Percentiles rank a stretch among this genome's conserved stretches.
Conservation (phyloP, 1,140 invertebrate genomes). For the Fopius arisanus region DNA sequence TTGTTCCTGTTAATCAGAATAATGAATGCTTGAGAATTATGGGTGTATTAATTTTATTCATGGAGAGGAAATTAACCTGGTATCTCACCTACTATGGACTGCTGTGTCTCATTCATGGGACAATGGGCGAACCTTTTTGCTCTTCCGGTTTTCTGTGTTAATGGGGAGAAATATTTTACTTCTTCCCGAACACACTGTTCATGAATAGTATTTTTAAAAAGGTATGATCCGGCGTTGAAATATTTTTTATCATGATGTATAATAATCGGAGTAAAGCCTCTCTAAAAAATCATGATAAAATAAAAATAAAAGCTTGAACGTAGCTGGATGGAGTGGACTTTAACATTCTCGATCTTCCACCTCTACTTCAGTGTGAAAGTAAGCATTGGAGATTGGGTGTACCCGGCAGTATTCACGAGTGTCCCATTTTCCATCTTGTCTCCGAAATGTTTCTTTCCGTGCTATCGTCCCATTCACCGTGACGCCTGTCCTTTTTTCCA, state of each 20-base stretch:
- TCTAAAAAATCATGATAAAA: neutral
- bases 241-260: neutral
- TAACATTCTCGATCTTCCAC: neutral
- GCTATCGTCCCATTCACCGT: neutral
- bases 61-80: slow-evolving; percentile 17
- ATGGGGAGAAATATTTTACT: neutral
- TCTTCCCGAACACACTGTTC: neutral
- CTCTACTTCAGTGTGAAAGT: slow-evolving; percentile 6
- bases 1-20: neutral
- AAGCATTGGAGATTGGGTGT: neutral
- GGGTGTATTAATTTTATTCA: neutral
- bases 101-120: neutral
- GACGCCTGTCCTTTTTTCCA: neutral
- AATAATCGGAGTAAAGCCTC: neutral
- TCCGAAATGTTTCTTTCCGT: neutral
- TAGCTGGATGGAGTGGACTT: neutral
- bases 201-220: neutral
- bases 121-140: slow-evolving; percentile 21
- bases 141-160: slow-evolving; percentile 29
- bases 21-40: neutral
- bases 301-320: neutral
- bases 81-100: slow-evolving; percentile 3
- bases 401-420: neutral
- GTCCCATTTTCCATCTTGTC: neutral
- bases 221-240: neutral